Evolutionary conservation across 2,888 invertebrate genomes (phyloP).

Genomic region (Drosophila peninsularis): DNA sequence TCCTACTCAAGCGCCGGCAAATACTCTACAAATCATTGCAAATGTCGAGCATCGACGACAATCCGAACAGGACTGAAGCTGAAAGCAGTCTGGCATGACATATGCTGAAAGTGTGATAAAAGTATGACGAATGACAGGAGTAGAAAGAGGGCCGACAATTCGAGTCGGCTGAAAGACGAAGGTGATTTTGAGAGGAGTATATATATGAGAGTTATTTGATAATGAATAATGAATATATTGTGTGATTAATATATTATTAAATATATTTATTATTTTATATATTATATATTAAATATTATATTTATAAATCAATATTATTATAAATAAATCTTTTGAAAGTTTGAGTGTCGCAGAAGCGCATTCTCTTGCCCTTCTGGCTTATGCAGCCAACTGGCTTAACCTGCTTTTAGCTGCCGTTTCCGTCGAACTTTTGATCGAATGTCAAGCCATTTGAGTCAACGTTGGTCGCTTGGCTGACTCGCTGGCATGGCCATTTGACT

Average conservation of each 20-base stretch:
- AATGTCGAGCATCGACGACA: slow-evolving; percentile 33
- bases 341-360: slow-evolving; percentile 7
- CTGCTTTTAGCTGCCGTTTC: slow-evolving; percentile 50
- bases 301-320: too few species aligned
- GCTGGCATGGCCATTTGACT: slow-evolving; percentile 64
- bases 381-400: slow-evolving; percentile 12
- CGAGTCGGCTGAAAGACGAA: too few species aligned
- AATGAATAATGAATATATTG: too few species aligned
- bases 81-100: not conserved
- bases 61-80: slow-evolving; percentile 1
- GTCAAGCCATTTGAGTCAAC: slow-evolving; percentile 74
- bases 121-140: not conserved
- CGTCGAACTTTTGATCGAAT: slow-evolving; percentile 73
- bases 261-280: too few species aligned
- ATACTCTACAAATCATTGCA: slow-evolving; percentile 42
- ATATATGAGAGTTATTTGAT: too few species aligned
- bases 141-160: too few species aligned
- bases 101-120: not conserved
- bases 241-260: too few species aligned
- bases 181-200: too few species aligned
- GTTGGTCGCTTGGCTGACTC: slow-evolving; percentile 52
- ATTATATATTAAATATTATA: too few species aligned
- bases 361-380: not conserved
- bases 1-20: slow-evolving; percentile 7
- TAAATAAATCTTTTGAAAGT: too few species aligned